Evolutionary conservation across 2,797 vertebrate genomes (phyloP), one percentile per base, ranked within the genome.

Genomic region (Choloepus didactylus): DNA sequence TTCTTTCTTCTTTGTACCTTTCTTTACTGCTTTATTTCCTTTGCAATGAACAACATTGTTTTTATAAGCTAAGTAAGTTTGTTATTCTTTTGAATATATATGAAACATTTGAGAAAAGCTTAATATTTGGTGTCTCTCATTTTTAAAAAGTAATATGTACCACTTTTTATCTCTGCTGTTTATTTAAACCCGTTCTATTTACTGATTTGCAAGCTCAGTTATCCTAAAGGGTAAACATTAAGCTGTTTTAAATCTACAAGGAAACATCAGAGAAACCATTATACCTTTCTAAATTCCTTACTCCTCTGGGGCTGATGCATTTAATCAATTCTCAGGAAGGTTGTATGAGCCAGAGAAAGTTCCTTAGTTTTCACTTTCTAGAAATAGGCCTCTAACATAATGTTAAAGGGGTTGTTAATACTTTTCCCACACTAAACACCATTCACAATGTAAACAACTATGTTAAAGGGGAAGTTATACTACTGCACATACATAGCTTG

Each of bases 281-380:
- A 12, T 85, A 60, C 56, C 54, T 94, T 70, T 79, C 56, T 51
- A 76, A 76, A 82, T 56, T 88, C 54, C 79, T 69, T 59, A 72
- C 11, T 11, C 25, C 16, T 69, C 83, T 51, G 31, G 31, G 56
- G 70, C 31, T 59, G 49, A 77, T 82, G 18, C 76, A 87, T 35
- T 87, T 66, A 86, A 79, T 83, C 70, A 80, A 38, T 83, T 94
- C 79, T 95, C 69, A 89, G 87, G 38, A 87, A 93, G 31, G 18
- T 4, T 66, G 14, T 21, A 31, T 31, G 54, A 95, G 59, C 70
- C 87, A 86, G 69, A 87, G 84, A 88, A 19, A 0, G 21, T 35
- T 76, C 27, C 80, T 91, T 46, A 54, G 25, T 56, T 84, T 90
- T 83, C 16, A 70, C 4, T 23, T 18, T 93, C 54, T 82, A 84